Base-by-base conservation (phyloP, 2,888 invertebrate species). In the Apodemia zela region DNA sequence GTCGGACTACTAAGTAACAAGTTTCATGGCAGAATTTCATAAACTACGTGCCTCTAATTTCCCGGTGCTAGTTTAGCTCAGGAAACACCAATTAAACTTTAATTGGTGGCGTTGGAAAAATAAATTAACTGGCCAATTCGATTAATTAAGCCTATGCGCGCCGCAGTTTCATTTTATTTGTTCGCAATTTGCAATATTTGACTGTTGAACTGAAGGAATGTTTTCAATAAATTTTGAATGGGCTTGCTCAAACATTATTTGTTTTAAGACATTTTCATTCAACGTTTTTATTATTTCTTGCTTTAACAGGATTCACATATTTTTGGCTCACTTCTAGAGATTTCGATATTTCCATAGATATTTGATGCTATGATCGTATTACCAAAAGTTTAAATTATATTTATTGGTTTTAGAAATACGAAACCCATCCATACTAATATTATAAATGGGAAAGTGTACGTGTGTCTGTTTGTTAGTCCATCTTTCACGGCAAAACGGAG, bases 21-120 rank as follows among this genome's bases (percentile, higher is more conserved):
- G 51, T 61, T 61, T 33, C 33, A 51, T 15, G 49, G 61, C 35
- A 33, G 45, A 60, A 45, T 51, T 61, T 29, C 51, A 49, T 18
- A 29, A 49, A 33, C 33, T 35, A 49, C 49, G 61, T 66, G 66
- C 65, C 62, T 68, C 68, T 70, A 70, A 71, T 72, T 69, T 71
- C 68, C 63, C 63, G 68, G 61, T 64, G 69, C 69, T 73, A 73
- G 73, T 73, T 74, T 72, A 70, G 69, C 66, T 61, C 69, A 72
- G 73, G 73, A 73, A 72, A 71, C 64, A 70, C 68, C 73, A 74
- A 74, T 75, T 75, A 73, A 70, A 62, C 7, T 67, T 68, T 69
- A 72, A 74, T 73, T 71, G 71, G 69, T 69, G 71, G 70, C 68
- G 69, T 62, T 64, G 69, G 64, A 63, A 63, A 69, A 68, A 68